Conservation (phyloP, 37 sponge, comb jelly and placozoan genomes). For the Ianthella basta region DNA sequence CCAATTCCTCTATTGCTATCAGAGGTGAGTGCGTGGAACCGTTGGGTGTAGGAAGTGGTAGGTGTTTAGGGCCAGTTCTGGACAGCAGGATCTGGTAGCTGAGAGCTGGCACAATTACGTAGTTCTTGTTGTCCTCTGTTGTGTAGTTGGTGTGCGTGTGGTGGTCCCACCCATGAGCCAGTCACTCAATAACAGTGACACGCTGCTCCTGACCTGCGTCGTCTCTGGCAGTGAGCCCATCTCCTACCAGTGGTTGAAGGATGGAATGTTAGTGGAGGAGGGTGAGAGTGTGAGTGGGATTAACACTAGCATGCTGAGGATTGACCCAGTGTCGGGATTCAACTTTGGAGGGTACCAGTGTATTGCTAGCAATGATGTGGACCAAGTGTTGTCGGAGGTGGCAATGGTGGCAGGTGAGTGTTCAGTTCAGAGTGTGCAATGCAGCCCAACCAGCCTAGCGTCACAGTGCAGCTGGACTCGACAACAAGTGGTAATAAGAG, state of each 20-base stretch:
- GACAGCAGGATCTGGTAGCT: no score
- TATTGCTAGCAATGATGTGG: constrained; percentile 4
- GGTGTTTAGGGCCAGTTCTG: no score
- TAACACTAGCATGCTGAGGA: neutral
- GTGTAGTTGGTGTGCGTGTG: constrained; percentile 20
- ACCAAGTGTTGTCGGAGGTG: neutral
- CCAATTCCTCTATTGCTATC: neutral
- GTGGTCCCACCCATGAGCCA: neutral
- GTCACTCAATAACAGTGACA: neutral
- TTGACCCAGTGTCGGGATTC: neutral
- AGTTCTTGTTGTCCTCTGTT: no score
- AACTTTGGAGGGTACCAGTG: constrained; percentile 16
- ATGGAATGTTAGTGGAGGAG: neutral
- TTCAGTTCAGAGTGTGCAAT: neutral
- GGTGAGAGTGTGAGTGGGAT: neutral
- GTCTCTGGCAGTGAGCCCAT: constrained; percentile 27
- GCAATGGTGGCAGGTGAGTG: constrained; percentile 20
- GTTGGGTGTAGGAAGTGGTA: no score
- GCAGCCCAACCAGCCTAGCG: no score
- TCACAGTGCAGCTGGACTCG: no score
- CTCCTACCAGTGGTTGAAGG: constrained; percentile 33
- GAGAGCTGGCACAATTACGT: no score
- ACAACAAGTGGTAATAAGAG: no score
- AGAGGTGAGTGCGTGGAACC: neutral
- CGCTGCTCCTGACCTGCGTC: constrained; percentile 1